Evolutionary conservation across 2,113 vertebrate genomes (phyloP).

Genomic region (Apteryx mantelli): DNA sequence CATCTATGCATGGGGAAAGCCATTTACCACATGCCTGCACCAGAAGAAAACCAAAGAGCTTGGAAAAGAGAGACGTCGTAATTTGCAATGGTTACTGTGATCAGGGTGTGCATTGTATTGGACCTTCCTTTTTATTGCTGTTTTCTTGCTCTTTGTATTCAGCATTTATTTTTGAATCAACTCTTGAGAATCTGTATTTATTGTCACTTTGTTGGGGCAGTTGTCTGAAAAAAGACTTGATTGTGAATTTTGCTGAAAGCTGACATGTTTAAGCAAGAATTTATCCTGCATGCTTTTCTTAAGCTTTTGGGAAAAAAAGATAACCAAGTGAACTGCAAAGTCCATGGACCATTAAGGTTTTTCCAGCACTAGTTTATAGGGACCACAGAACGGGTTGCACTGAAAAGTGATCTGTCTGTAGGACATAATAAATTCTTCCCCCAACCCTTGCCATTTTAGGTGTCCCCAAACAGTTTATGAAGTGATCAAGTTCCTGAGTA

Average conservation of each 20-base stretch:
- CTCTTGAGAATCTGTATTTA: background rate
- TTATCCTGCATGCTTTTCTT: background rate
- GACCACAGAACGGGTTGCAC: background rate
- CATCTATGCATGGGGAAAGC: background rate
- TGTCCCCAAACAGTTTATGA: background rate
- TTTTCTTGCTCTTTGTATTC: background rate
- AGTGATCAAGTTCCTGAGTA: background rate
- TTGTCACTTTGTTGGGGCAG: background rate
- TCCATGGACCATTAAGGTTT: background rate
- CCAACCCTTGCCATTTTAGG: background rate
- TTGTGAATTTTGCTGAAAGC: background rate
- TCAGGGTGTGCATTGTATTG: background rate
- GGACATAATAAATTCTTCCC: background rate
- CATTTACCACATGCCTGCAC: background rate
- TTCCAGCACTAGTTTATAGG: background rate
- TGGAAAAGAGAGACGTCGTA: background rate
- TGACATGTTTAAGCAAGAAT: background rate
- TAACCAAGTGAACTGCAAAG: background rate
- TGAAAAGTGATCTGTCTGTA: background rate
- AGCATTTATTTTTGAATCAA: background rate
- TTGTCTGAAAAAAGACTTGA: background rate
- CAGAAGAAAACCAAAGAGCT: background rate
- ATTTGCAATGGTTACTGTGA: background rate
- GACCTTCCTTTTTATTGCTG: background rate
- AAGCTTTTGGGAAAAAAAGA: background rate